phyloP scores from a whole-genome alignment of 2,113 vertebrate genomes.

The Prochilodus magdalenae region DNA sequence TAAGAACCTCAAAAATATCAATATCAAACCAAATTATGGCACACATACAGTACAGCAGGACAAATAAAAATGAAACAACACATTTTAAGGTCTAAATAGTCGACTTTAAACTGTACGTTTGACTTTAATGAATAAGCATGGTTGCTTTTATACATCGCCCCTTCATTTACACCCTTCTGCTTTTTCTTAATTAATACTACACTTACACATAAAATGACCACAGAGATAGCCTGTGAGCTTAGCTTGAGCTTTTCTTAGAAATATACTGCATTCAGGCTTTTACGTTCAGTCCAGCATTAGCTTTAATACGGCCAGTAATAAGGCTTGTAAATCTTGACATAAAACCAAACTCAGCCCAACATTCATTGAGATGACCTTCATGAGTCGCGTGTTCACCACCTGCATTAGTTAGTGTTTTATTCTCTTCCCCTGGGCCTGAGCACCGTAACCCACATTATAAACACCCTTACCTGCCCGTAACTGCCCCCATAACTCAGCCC shows the following conservation, averaged over 20 bases:
- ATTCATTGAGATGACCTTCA: conserved; percentile 42
- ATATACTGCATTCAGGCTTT: neutral
- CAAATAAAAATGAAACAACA: no score
- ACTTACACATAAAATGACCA: conserved; percentile 1
- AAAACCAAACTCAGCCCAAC: conserved; percentile 24
- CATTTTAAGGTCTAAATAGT: no score
- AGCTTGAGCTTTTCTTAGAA: neutral
- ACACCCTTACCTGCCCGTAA: conserved; percentile 42
- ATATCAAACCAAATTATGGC: no score
- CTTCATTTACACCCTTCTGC: neutral
- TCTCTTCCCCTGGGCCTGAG: conserved; percentile 29
- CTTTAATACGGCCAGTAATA: conserved; percentile 34
- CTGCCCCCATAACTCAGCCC: conserved; percentile 46
- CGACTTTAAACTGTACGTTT: no score
- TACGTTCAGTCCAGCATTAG: conserved; percentile 16
- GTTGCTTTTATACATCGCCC: no score
- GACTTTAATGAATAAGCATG: no score
- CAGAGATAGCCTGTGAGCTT: neutral
- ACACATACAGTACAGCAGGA: no score
- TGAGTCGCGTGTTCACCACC: conserved; percentile 22
- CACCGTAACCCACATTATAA: conserved; percentile 44
- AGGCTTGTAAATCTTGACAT: conserved; percentile 20
- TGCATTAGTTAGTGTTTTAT: conserved; percentile 51
- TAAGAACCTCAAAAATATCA: no score
- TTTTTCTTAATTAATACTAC: neutral